Base-by-base conservation (phyloP, 2,113 vertebrate species). In the Psephotus haematonotus region DNA sequence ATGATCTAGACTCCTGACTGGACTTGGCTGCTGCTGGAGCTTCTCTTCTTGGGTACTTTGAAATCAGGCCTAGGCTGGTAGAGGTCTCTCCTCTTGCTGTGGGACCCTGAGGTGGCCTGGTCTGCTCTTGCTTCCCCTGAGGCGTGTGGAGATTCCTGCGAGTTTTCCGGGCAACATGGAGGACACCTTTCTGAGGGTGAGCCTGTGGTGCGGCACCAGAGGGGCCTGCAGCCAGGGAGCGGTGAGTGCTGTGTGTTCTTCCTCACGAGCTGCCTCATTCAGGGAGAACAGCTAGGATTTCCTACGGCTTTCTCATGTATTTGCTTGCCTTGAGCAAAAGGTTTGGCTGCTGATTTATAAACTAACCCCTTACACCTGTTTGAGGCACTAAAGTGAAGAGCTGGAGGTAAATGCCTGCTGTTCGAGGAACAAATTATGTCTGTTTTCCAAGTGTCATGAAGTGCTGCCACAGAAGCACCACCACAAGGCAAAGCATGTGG, bases 401-500 rank as follows among this genome's bases (percentile, higher is more conserved):
- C 23, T 70, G 65, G 6, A 43, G 19, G 35, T n/a, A 50, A 53
- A 62, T 15, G 8, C 11, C 5, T n/a, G 31, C 18, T 60, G 29
- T 23, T 17, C 19, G 14, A 35, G 23, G 35, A 70, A 17, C 6
- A 17, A 50, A 33, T 12, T 39, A 23, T 24, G n/a, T 6, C 15
- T 55, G 11, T 17, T 78, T 69, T 49, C 46, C 6, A 43, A 8
- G 4, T 33, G 13, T 9, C 3, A 10, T 7, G 19, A 76, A 65
- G 27, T 9, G 16, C 13, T 85, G 44, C 46, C 22, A 9, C 29
- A 46, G 50, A 89, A 84, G 4, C 19, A 33, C 4, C 22, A 10
- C 22, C 2, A 17, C 10, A 0, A 6, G 33, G 8, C 2, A 9
- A 70, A 17, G 27, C 0, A 1, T 0, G 1, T 15, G 67, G 13